phyloP scores from a whole-genome alignment of 1,140 invertebrate genomes.

The Drosophila eugracilis region DNA sequence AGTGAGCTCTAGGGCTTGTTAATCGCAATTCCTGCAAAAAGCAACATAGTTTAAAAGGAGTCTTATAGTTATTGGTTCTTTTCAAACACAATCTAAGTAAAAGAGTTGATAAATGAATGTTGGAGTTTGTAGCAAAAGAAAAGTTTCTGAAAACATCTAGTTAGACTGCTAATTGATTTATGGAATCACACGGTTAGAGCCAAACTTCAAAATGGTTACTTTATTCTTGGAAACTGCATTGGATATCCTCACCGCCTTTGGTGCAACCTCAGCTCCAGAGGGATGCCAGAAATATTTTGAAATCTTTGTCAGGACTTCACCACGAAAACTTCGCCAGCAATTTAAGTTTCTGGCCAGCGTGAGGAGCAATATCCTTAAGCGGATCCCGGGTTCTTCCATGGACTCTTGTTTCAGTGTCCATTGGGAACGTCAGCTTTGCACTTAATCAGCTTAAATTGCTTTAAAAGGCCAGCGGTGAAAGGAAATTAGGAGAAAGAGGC shows the following conservation, averaged over 20 bases:
- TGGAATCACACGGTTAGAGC: neutral
- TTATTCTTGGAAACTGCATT: slow-evolving; percentile 3
- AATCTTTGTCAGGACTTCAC: slow-evolving; percentile 18
- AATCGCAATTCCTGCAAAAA: no score
- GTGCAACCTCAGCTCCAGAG: slow-evolving; percentile 14
- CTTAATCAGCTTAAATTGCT: slow-evolving; percentile 75
- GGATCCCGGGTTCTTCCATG: slow-evolving; percentile 19
- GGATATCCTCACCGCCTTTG: neutral
- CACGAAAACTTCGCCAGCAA: slow-evolving; percentile 42
- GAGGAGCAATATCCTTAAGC: slow-evolving; percentile 48
- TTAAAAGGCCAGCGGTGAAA: slow-evolving; percentile 55
- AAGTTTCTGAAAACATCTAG: neutral
- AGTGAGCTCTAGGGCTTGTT: no score
- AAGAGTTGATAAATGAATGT: neutral
- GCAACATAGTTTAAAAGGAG: no score
- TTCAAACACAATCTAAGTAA: neutral
- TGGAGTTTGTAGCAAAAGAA: neutral
- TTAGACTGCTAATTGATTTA: slow-evolving; percentile 1
- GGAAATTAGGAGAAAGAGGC: slow-evolving; percentile 55
- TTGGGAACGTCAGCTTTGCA: slow-evolving; percentile 53
- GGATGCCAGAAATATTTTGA: slow-evolving; percentile 35
- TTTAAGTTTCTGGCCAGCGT: slow-evolving; percentile 46
- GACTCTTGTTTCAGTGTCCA: slow-evolving; percentile 34
- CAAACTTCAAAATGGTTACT: neutral
- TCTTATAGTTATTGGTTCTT: no score